Base-by-base conservation (phyloP, 2,888 invertebrate species). In the Seira ritae region DNA sequence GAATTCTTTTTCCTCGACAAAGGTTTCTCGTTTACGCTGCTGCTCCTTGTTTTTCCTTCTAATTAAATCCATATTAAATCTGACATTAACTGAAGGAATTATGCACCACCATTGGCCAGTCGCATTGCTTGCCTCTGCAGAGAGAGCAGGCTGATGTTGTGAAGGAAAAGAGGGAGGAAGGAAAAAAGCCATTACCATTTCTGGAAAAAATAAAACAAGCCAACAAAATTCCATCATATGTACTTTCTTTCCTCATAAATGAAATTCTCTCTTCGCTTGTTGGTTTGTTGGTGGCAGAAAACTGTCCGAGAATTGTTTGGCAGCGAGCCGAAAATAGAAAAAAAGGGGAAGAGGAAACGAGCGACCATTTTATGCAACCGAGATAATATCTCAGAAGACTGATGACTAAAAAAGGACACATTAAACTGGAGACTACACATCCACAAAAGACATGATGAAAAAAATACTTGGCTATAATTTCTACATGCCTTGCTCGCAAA, bases 61-160 rank as follows among this genome's bases (percentile, higher is more conserved):
- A 69, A 77, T 77, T 65, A 79, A 80, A 80, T 60, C 46, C 79
- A 80, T 72, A 80, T 80, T 80, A 80, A 80, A 80, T 73, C 79
- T 73, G 79, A 80, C 79, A 79, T 72, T 72, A 50, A 70, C 50
- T 80, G 60, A 19, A 74, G 15, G 55, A 75, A 75, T 75, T 67
- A 75, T 68, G 31, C 15, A 66, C 68, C 31, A 31, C 31, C 50
- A 50, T 31, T 31, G 31, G 31, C 50, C 17, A 50, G 50, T 15
- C 50, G 12, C 50, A 15, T 50, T 50, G 50, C 15, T 50, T n/a
- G 15, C 50, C 42, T 42, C n/a, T n/a, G n/a, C n/a, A n/a, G n/a
- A 31, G 8, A 8, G 6, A 50, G 50, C 50, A n/a, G 50, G 1
- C 50, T 15, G 12, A 12, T 55, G 60, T 50, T 67, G 74, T 66